Base-by-base conservation (phyloP, 2,113 vertebrate species). In the Datnioides undecimradiatus region DNA sequence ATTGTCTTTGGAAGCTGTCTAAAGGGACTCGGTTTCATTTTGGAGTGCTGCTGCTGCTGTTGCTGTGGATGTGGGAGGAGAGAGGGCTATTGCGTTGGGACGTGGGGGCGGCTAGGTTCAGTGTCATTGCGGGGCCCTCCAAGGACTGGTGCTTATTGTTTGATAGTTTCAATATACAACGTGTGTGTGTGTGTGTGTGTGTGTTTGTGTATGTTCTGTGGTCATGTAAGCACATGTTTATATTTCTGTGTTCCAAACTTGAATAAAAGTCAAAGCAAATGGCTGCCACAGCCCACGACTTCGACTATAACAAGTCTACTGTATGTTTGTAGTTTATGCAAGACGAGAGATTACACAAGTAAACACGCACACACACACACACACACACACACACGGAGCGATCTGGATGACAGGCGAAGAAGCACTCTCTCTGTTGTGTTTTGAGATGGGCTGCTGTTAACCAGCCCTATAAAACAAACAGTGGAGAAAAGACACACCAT, bases 1-100 rank as follows among this genome's bases (percentile, higher is more conserved):
- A 93, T 90, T 94, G 91, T 95, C 92, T 95, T 92, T 92, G 92
- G 88, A 93, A 95, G 88, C 85, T 91, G 92, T 94, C 94, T 93
- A 67, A 90, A 84, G 95, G 92, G 94, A 94, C 87, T 82, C 33
- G 21, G 82, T 86, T 93, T 93, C 90, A 92, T 93, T 93, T 93
- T 88, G 87, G 90, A 92, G 90, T n/a, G 70, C 88, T 76, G 86
- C 82, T 60, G 88, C 85, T 60, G 79, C 80, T 72, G 79, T 58
- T 73, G 76, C 58, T 68, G 80, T 75, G 85, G 80, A 68, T 87
- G 88, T 87, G 83, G 87, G 85, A 87, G 86, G 87, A 92, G 87
- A 92, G 87, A 92, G 87, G 93, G 87, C 89, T 91, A 94, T 93
- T 94, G 93, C 87, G 88, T 80, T 87, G 93, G 90, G 92, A 93